Evolutionary conservation across 1,140 invertebrate genomes (phyloP).

Genomic region (Hermatobates lingyangjiaoensis): DNA sequence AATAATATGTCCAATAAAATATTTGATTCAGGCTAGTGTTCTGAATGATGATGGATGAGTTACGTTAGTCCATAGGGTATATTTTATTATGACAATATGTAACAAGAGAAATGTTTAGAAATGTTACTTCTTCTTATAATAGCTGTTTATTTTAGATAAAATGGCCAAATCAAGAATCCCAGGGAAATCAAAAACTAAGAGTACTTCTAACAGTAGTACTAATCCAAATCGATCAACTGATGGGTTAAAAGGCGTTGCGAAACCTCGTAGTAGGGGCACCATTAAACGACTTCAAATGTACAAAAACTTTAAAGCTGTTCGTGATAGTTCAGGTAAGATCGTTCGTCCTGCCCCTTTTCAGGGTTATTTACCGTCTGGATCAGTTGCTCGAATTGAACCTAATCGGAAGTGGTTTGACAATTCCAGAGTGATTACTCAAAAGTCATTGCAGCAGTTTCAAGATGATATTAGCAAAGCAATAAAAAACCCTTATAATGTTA

Average conservation of each 20-base stretch:
- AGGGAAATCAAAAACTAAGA: slow-evolving; percentile 47
- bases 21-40: too few relatives aligned
- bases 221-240: slow-evolving; percentile 61
- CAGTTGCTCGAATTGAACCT: slow-evolving; percentile 84
- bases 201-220: slow-evolving; percentile 66
- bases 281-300: slow-evolving; percentile 97
- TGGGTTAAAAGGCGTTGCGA: slow-evolving; percentile 64
- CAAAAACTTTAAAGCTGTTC: slow-evolving; percentile 85
- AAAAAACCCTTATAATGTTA: slow-evolving; percentile 91
- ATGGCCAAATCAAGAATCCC: slow-evolving; percentile 54
- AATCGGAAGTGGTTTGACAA: slow-evolving; percentile 98
- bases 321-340: slow-evolving; percentile 71
- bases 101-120: too few relatives aligned
- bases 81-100: too few relatives aligned
- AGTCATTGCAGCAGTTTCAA: slow-evolving; percentile 91
- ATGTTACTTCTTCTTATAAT: too few relatives aligned
- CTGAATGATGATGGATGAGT: too few relatives aligned
- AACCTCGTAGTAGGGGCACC: slow-evolving; percentile 72
- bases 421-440: slow-evolving; percentile 77
- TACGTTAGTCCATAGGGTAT: too few relatives aligned
- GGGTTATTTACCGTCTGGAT: slow-evolving; percentile 69
- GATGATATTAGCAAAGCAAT: slow-evolving; percentile 83
- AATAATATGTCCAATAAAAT: too few relatives aligned
- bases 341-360: slow-evolving; percentile 87
- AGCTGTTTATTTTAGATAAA: too few relatives aligned